Evolutionary conservation across 2,797 vertebrate species (phyloP).

Genomic region (Eulemur coronatus): DNA sequence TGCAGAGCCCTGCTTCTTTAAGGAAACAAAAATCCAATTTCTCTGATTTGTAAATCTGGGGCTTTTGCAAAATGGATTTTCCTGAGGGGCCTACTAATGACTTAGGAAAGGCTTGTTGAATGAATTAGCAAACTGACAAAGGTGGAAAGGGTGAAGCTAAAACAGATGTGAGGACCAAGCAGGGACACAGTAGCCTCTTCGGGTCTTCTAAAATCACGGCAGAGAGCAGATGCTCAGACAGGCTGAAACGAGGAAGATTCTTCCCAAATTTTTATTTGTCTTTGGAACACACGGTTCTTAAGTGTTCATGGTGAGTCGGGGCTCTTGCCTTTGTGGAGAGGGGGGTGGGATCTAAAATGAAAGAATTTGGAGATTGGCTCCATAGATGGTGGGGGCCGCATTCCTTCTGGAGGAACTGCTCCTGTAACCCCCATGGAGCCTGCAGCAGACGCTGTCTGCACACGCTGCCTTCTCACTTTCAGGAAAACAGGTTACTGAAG

Average conservation of each 20-base stretch:
- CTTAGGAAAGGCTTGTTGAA: neutral
- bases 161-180: neutral
- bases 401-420: neutral
- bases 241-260: neutral
- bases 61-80: slow-evolving; percentile 34
- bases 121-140: neutral
- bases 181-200: neutral
- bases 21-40: neutral
- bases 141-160: neutral
- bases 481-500: slow-evolving; percentile 34
- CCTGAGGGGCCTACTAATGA: neutral
- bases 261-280: neutral
- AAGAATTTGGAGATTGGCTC: neutral
- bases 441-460: neutral
- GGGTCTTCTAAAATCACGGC: neutral
- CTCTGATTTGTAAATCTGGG: slow-evolving; percentile 6
- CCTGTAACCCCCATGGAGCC: neutral
- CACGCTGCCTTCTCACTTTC: slow-evolving; percentile 37
- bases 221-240: neutral
- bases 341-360: neutral
- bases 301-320: neutral
- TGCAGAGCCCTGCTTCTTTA: neutral
- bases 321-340: neutral
- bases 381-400: neutral
- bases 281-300: neutral